Conservation (phyloP, 2,113 vertebrate genomes). For the human region GRCh38 chr5:69598501-69599000, state of each 20-base stretch:
- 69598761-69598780: neutral
- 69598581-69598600: neutral
- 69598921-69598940: neutral
- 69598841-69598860: neutral
- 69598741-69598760: neutral
- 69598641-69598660: neutral
- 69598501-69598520: too few relatives aligned
- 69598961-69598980: neutral
- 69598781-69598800: neutral
- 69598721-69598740: neutral
- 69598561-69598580: neutral
- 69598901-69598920: neutral
- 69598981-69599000: neutral
- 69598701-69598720: neutral
- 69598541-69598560: too few relatives aligned
- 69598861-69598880: neutral
- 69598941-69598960: neutral
- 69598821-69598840: neutral
- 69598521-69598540: too few relatives aligned
- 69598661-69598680: neutral
- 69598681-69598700: neutral
- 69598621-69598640: neutral
- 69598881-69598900: neutral
- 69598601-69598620: neutral
- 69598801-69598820: neutral